A percentile compares a stretch with the other conserved stretches of the same genome.
Evolutionary conservation across 2,113 vertebrate genomes (phyloP).

Genomic region (Clarias macrocephalus): DNA sequence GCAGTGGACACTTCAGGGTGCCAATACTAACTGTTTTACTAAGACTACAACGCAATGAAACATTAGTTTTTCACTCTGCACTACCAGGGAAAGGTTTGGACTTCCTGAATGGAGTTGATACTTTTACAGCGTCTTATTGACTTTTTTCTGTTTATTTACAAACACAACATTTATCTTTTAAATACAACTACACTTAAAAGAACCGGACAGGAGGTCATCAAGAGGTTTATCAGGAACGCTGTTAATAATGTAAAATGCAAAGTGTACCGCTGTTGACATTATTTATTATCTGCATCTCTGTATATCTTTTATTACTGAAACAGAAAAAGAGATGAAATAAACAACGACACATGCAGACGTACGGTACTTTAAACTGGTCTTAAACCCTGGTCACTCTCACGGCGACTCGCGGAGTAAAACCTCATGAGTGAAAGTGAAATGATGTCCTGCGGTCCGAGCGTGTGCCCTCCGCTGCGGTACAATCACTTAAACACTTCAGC

Average conservation of each 20-base stretch:
- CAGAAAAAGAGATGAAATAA: neutral
- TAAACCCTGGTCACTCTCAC: neutral
- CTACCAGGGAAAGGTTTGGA: neutral
- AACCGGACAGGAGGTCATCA: neutral
- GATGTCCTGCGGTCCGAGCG: neutral
- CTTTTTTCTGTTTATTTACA: neutral
- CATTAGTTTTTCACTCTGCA: neutral
- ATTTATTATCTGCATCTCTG: neutral
- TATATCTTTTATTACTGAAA: too few relatives aligned
- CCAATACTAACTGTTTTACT: too few relatives aligned
- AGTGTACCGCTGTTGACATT: too few relatives aligned
- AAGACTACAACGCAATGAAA: too few relatives aligned
- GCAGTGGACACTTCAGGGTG: neutral
- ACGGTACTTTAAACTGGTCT: neutral
- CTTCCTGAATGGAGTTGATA: neutral
- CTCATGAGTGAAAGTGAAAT: neutral
- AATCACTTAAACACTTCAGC: neutral
- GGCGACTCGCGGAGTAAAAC: neutral
- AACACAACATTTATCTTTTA: neutral
- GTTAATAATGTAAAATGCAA: too few relatives aligned
- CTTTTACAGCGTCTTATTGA: neutral
- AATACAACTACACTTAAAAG: neutral
- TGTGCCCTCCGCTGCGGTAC: neutral
- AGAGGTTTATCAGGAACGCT: neutral
- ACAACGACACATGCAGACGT: neutral